Conservation (phyloP, 2,888 invertebrate genomes). For the Meiosimyza decipiens region DNA sequence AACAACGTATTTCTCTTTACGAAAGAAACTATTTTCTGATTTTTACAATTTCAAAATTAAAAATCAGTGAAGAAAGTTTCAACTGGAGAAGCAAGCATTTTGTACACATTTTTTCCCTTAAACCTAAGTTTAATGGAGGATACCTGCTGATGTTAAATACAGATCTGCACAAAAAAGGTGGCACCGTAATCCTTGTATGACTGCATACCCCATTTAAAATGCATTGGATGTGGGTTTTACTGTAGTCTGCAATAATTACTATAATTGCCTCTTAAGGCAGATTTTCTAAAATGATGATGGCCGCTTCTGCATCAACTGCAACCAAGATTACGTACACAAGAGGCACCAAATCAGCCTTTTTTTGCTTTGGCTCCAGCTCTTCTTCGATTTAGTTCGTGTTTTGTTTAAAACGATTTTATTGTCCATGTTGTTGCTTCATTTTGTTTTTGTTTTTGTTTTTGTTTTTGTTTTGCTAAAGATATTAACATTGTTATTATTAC, state of each 20-base stretch:
- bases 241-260: slow-evolving; percentile 59
- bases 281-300: slow-evolving; percentile 61
- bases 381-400: slow-evolving; percentile 31
- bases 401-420: slow-evolving; percentile 21
- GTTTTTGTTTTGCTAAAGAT: not conserved
- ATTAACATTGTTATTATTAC: not conserved
- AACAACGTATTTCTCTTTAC: too few relatives aligned
- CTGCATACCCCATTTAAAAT: too few relatives aligned
- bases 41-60: too few relatives aligned
- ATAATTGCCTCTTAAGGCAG: slow-evolving; percentile 65
- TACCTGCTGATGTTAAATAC: too few relatives aligned
- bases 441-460: slow-evolving; percentile 23
- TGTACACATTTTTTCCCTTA: too few relatives aligned
- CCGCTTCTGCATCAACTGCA: slow-evolving; percentile 39
- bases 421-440: slow-evolving; percentile 1
- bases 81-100: too few relatives aligned
- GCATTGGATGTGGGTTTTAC: slow-evolving; percentile 11
- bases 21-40: too few relatives aligned
- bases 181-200: too few relatives aligned
- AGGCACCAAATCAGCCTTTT: not conserved
- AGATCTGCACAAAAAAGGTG: too few relatives aligned
- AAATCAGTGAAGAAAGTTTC: too few relatives aligned
- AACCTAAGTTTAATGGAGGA: too few relatives aligned
- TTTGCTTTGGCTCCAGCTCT: not conserved
- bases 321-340: slow-evolving; percentile 13